These are phyloP conservation scores for Acyrthosiphon pisum DNA, from an alignment of 1,140 invertebrate species.

Conservation along the genomic window DNA sequence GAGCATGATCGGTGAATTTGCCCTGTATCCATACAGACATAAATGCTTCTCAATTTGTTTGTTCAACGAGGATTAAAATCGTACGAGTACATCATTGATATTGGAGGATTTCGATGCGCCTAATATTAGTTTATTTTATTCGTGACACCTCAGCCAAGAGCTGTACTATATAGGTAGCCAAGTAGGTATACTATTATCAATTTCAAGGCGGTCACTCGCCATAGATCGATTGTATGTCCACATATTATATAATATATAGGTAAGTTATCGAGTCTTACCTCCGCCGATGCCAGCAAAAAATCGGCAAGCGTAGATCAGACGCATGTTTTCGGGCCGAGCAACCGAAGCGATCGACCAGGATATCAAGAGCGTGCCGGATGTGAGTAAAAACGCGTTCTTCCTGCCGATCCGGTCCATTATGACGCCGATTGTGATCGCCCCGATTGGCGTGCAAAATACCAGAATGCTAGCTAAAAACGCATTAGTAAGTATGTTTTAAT, in stretches of 20 bases:
- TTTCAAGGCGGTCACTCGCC: neutral
- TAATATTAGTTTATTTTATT: neutral
- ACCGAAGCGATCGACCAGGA: slow-evolving; percentile 68
- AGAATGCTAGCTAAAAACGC: slow-evolving; percentile 67
- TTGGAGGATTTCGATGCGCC: too few species aligned
- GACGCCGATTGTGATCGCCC: slow-evolving; percentile 66
- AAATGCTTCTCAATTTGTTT: too few species aligned
- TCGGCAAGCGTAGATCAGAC: slow-evolving; percentile 64
- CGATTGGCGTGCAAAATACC: slow-evolving; percentile 67
- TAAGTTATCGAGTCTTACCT: slow-evolving; percentile 60
- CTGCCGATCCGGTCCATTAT: slow-evolving; percentile 74
- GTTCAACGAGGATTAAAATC: too few species aligned
- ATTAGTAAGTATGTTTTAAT: neutral
- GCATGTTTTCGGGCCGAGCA: slow-evolving; percentile 29
- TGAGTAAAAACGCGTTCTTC: slow-evolving; percentile 67
- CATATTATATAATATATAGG: neutral
- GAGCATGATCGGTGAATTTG: too few species aligned
- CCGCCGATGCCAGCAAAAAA: slow-evolving; percentile 66
- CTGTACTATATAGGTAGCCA: neutral
- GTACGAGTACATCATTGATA: too few species aligned
- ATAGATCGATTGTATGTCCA: neutral
- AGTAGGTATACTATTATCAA: neutral
- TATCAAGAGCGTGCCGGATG: slow-evolving; percentile 66
- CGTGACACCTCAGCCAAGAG: neutral
- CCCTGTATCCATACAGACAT: too few species aligned